phyloP scores from a whole-genome alignment of 2,113 vertebrate genomes.

The Toxostoma redivivum region DNA sequence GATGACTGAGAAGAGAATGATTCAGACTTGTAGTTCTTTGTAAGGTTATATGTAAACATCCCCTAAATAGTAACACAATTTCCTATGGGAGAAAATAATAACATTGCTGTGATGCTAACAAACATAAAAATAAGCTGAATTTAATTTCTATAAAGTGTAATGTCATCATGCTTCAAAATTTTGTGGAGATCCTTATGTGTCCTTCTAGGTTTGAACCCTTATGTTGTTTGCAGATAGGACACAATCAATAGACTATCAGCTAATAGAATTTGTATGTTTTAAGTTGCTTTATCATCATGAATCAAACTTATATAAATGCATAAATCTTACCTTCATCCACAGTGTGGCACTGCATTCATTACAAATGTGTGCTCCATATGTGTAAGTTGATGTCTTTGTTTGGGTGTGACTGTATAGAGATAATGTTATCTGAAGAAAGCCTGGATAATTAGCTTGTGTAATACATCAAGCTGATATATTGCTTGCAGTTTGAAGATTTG shows the following conservation, averaged over 20 bases:
- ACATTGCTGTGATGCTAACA: neutral
- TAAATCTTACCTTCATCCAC: neutral
- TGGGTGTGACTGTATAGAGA: neutral
- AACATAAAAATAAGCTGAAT: neutral
- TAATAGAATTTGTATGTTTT: neutral
- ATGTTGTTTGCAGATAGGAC: neutral
- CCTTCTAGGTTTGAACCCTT: neutral
- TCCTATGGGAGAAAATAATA: neutral
- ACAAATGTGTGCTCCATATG: rapidly evolving
- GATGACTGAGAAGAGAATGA: neutral
- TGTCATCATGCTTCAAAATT: neutral
- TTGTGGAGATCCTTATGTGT: neutral
- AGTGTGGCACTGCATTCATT: neutral
- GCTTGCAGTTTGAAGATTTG: neutral
- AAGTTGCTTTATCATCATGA: neutral
- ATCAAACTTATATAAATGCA: neutral
- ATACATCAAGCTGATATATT: neutral
- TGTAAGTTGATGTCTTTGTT: neutral
- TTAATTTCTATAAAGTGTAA: neutral
- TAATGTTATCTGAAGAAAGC: neutral
- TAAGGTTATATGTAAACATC: neutral
- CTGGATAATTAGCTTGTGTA: neutral
- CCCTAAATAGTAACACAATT: neutral
- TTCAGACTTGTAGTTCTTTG: neutral
- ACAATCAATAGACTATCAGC: neutral